Evolutionary conservation across 2,888 invertebrate species (phyloP).

Genomic region (Belgica antarctica): DNA sequence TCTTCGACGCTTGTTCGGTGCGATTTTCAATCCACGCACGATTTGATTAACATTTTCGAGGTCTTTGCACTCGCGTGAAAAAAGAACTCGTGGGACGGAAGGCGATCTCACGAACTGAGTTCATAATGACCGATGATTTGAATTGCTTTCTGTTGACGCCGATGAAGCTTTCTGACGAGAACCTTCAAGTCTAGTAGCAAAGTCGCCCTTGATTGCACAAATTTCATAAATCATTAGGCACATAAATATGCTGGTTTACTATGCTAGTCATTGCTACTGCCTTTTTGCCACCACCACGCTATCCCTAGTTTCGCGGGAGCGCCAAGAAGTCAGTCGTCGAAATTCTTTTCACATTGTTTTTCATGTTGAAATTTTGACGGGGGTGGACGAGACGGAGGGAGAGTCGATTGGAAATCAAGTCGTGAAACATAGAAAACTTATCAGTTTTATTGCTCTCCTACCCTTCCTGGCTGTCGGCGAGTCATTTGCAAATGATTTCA

Average conservation of each 20-base stretch:
- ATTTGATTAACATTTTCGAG: neutral
- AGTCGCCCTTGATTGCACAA: too few relatives aligned
- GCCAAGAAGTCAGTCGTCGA: constrained; percentile 40
- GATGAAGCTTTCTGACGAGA: too few relatives aligned
- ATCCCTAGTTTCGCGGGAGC: constrained; percentile 14
- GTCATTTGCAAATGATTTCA: neutral
- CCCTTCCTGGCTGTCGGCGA: neutral
- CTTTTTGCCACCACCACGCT: too few relatives aligned
- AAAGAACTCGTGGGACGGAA: neutral
- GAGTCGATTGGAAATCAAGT: neutral
- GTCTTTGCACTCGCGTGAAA: constrained; percentile 1
- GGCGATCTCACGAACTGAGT: too few relatives aligned
- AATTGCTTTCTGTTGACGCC: too few relatives aligned
- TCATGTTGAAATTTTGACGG: neutral
- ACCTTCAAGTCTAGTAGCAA: too few relatives aligned
- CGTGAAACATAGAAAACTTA: neutral
- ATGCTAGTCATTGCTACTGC: constrained; percentile 9
- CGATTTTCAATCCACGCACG: neutral
- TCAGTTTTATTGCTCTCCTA: neutral
- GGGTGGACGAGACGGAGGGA: neutral
- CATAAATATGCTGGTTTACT: constrained; percentile 35
- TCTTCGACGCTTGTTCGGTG: neutral
- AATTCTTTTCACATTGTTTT: constrained; percentile 31
- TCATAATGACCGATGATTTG: too few relatives aligned
- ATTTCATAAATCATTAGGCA: constrained; percentile 44